phyloP scores from a whole-genome alignment of 2,888 invertebrate genomes.

The Petrophora chlorosata region DNA sequence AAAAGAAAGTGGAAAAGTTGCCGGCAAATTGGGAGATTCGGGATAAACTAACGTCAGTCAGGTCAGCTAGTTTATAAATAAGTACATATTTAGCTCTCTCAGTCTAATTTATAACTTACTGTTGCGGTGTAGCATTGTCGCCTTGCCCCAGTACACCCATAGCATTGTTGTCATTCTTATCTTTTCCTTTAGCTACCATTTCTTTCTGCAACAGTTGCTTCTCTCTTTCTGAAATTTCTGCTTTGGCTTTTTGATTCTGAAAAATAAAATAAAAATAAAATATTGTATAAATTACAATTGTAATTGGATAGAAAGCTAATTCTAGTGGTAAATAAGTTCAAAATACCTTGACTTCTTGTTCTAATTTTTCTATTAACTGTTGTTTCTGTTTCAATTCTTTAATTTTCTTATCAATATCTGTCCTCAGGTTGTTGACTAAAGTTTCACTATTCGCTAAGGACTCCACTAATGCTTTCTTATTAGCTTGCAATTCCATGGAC shows the following conservation, averaged over 20 bases:
- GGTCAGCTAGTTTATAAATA: no score
- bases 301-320: no score
- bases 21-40: no score
- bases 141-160: conserved; percentile 65
- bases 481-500: conserved; percentile 69
- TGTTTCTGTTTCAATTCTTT: conserved; percentile 70
- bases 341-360: conserved; percentile 58
- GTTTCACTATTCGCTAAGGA: conserved; percentile 64
- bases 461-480: conserved; percentile 64
- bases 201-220: conserved; percentile 69
- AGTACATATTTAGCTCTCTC: no score
- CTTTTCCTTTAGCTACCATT: conserved; percentile 53
- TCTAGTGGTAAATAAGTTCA: neutral
- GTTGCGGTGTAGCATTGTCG: conserved; percentile 49
- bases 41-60: no score
- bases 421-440: conserved; percentile 62
- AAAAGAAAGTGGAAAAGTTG: no score
- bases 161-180: conserved; percentile 73
- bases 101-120: no score
- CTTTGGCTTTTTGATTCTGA: conserved; percentile 69
- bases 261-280: conserved; percentile 20
- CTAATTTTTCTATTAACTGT: conserved; percentile 62
- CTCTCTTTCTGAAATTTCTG: conserved; percentile 70
- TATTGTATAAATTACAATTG: neutral
- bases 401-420: conserved; percentile 67